These are phyloP conservation scores for Matsumyia berberina DNA, from an alignment of 2,888 invertebrate species.

Conservation along the genomic window DNA sequence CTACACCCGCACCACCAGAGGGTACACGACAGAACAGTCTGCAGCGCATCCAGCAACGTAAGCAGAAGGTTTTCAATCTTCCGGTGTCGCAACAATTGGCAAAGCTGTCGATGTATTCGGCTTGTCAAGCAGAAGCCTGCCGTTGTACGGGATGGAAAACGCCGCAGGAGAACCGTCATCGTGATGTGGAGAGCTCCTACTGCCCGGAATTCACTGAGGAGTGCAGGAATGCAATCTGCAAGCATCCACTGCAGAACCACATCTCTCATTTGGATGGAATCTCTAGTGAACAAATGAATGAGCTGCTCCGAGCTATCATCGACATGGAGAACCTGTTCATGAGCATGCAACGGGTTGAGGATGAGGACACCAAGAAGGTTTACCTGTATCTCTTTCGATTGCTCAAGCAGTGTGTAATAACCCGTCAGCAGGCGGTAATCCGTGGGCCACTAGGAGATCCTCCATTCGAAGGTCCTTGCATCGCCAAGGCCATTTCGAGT, in stretches of 20 bases:
- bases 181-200: conserved; percentile 85
- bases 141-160: conserved; percentile 96
- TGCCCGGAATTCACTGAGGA: conserved; percentile 89
- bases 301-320: conserved; percentile 93
- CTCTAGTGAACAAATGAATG: conserved; percentile 91
- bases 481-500: conserved; percentile 95
- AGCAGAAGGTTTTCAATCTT: conserved; percentile 82
- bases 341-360: conserved; percentile 94
- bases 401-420: conserved; percentile 92
- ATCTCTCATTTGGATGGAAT: conserved; percentile 91
- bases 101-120: conserved; percentile 78
- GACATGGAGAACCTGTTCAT: conserved; percentile 96
- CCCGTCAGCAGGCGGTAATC: conserved; percentile 90
- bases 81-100: conserved; percentile 78
- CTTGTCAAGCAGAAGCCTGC: conserved; percentile 85
- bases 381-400: conserved; percentile 94
- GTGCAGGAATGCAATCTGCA: conserved; percentile 89
- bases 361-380: conserved; percentile 94
- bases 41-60: conserved; percentile 91
- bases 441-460: conserved; percentile 94
- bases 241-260: conserved; percentile 91
- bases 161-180: conserved; percentile 86
- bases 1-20: conserved; percentile 78
- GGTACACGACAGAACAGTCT: conserved; percentile 89
- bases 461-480: conserved; percentile 95